Evolutionary conservation across 2,888 invertebrate genomes (phyloP).

Genomic region (Plusia festucae): DNA sequence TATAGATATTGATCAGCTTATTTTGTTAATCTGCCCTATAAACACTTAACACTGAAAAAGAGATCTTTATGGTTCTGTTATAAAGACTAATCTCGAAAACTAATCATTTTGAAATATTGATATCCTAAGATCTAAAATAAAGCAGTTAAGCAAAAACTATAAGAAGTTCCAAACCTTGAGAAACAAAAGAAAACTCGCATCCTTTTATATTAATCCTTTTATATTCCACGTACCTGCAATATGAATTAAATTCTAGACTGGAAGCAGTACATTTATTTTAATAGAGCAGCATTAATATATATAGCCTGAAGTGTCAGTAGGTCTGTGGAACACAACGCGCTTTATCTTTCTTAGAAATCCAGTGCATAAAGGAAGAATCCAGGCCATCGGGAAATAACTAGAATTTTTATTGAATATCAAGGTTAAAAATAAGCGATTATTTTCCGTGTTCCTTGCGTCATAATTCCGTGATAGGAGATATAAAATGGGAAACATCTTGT

Average conservation of each 20-base stretch:
- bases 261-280: slow-evolving; percentile 11
- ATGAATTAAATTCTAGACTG: slow-evolving; percentile 6
- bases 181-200: slow-evolving; percentile 8
- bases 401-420: slow-evolving; percentile 29
- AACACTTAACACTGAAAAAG: too few relatives aligned
- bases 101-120: too few relatives aligned
- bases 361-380: slow-evolving; percentile 40
- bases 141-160: too few relatives aligned
- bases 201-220: too few relatives aligned
- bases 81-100: too few relatives aligned
- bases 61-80: too few relatives aligned
- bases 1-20: too few relatives aligned
- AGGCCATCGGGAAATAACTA: slow-evolving; percentile 26
- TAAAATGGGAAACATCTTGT: background rate
- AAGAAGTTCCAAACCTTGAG: too few relatives aligned
- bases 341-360: slow-evolving; percentile 30
- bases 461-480: background rate
- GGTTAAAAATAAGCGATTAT: background rate
- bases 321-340: slow-evolving; percentile 15
- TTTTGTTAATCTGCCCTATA: too few relatives aligned
- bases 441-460: background rate
- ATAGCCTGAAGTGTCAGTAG: slow-evolving; percentile 19
- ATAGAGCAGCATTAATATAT: slow-evolving; percentile 24
- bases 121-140: too few relatives aligned
- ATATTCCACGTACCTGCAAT: background rate